phyloP scores from a whole-genome alignment of 1,140 invertebrate genomes.

The Caligus rogercresseyi region DNA sequence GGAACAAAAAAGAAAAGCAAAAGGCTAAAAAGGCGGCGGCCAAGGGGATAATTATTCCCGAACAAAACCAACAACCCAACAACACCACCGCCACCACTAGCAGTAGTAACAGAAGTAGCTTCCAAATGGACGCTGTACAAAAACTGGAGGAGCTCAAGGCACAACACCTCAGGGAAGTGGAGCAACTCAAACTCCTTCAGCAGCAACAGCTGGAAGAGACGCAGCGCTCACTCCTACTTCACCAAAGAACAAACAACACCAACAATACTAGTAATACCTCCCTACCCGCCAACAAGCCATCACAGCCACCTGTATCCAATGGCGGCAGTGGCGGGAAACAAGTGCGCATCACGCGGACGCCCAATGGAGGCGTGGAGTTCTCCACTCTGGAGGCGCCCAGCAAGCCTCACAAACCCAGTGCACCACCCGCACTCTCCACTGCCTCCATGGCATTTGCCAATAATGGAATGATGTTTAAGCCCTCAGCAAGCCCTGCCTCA shows the following conservation, averaged over 20 bases:
- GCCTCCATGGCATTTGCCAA: not conserved
- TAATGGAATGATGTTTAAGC: not conserved
- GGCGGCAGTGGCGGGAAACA: not conserved
- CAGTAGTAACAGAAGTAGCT: not conserved
- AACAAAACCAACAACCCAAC: not conserved
- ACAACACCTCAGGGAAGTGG: slow-evolving; percentile 1
- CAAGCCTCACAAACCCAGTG: not conserved
- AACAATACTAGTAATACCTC: not conserved
- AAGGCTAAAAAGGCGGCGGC: slow-evolving; percentile 11
- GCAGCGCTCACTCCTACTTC: not conserved
- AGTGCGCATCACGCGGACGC: slow-evolving; percentile 1
- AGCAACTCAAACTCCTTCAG: slow-evolving; percentile 2
- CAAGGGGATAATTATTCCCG: not conserved
- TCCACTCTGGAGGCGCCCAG: not conserved
- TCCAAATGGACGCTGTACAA: not conserved
- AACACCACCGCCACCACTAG: not conserved
- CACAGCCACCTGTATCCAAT: not conserved
- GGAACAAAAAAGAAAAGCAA: slow-evolving; percentile 16
- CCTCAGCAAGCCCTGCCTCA: not conserved
- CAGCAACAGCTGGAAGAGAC: slow-evolving; percentile 12
- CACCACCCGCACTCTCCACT: not conserved
- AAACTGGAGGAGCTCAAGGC: slow-evolving; percentile 9
- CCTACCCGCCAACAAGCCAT: not conserved
- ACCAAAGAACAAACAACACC: not conserved
- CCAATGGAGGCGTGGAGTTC: slow-evolving; percentile 12